Conservation (phyloP, 2,797 vertebrate species). For the Apogon talboti region DNA sequence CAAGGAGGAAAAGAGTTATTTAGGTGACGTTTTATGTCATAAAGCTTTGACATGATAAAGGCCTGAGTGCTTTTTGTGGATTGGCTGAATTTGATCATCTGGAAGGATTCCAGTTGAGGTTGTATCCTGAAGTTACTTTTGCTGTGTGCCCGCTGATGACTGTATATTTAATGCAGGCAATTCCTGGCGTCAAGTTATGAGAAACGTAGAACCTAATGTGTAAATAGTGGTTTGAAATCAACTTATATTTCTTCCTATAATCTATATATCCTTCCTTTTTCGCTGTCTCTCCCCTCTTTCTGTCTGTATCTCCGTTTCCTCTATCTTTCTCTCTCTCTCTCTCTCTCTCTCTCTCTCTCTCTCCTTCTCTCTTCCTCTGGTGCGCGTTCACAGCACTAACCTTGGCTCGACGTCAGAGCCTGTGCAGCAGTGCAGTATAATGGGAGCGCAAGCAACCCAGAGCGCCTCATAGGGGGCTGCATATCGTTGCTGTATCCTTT, state of each 20-base stretch:
- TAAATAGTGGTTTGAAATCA: constrained; percentile 14
- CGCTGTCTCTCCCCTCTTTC: constrained; percentile 35
- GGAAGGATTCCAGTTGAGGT: background rate
- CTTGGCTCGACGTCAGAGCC: constrained; percentile 96
- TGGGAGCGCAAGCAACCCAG: constrained; percentile 86
- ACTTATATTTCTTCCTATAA: constrained; percentile 20
- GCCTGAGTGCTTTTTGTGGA: too few relatives aligned
- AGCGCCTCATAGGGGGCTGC: constrained; percentile 80
- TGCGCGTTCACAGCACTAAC: constrained; percentile 84
- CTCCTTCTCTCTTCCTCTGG: constrained; percentile 75
- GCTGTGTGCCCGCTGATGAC: background rate
- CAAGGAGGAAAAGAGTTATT: background rate
- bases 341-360: constrained; percentile 55
- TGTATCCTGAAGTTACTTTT: constrained; percentile 14
- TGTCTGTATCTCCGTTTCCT: too few relatives aligned
- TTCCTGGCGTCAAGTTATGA: constrained; percentile 19
- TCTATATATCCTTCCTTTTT: constrained; percentile 19
- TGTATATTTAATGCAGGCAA: background rate
- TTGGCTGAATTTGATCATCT: background rate
- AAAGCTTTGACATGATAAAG: background rate
- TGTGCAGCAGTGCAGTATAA: constrained; percentile 97
- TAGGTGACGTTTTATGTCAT: background rate
- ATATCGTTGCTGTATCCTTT: constrained; percentile 81
- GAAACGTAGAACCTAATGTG: background rate
- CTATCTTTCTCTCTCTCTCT: constrained; percentile 14